phyloP scores from a whole-genome alignment of 2,888 invertebrate species.

The Microctonus aethiopoides region DNA sequence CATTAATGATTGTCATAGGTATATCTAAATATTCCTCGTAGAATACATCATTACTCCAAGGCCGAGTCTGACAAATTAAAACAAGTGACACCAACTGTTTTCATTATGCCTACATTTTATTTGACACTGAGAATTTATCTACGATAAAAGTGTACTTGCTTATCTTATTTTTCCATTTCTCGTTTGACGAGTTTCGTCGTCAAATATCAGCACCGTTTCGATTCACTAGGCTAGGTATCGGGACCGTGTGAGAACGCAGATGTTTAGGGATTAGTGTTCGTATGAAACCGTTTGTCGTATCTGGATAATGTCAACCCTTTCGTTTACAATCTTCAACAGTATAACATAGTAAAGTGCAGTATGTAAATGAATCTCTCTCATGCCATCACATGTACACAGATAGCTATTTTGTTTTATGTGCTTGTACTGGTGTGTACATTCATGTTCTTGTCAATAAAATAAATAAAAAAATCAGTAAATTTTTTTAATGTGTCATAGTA shows the following conservation, averaged over 20 bases:
- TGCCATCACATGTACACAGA: too few relatives aligned
- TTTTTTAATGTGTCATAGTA: not conserved
- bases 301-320: slow-evolving; percentile 34
- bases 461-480: slow-evolving; percentile 27
- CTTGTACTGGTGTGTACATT: too few relatives aligned
- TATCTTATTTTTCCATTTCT: slow-evolving; percentile 9
- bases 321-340: not conserved
- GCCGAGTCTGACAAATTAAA: slow-evolving; percentile 63
- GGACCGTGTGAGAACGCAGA: slow-evolving; percentile 41
- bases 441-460: slow-evolving; percentile 43
- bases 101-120: slow-evolving; percentile 26
- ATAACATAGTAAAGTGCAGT: not conserved
- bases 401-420: too few relatives aligned
- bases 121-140: too few relatives aligned
- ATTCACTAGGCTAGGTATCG: slow-evolving; percentile 34
- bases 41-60: slow-evolving; percentile 21
- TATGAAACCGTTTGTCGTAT: slow-evolving; percentile 43
- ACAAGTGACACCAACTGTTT: slow-evolving; percentile 59
- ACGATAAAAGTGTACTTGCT: not conserved
- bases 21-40: slow-evolving; percentile 29
- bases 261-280: slow-evolving; percentile 43
- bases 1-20: not conserved
- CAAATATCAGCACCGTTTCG: not conserved
- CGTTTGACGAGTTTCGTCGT: not conserved
- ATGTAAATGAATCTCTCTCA: not conserved